Evolutionary conservation across 1,140 invertebrate genomes (phyloP), one percentile per base, ranked within the genome.

Genomic region (Telenomus remus): DNA sequence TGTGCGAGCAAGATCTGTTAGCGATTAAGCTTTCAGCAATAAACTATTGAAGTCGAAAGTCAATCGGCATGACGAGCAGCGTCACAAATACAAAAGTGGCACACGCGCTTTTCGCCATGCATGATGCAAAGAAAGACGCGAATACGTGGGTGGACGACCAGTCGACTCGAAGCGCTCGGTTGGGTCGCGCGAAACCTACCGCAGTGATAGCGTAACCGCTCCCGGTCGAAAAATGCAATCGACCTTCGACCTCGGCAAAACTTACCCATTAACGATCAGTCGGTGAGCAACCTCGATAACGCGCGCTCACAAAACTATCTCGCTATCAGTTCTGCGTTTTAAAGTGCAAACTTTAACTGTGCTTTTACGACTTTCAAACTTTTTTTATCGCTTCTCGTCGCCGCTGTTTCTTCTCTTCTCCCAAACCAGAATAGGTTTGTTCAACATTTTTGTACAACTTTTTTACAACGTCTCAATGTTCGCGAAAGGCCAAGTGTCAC

Each of bases 141-240:
- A 44, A 48, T 51, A 73, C 74, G 80, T 79, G 79, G 80, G 80
- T 79, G 80, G 79, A 79, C 60, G 65, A 55, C 66, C 76, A 81
- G 80, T 81, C 66, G 68, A 54, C 34, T 43, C 59, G 64, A 56
- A 44, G 70, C 66, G 71, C 57, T 76, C 78, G 69, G 53, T 66
- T 76, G 39, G 63, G 8, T 55, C 72, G 69, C 57, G 71, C 42
- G 69, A 65, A 69, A 44, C 39, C 16, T 33, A 19, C 14, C 60
- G 47, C 46, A 47, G 13, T 7, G 46, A 7, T 13, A 16, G 15
- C 12, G 12, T 15, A 43, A 50, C 43, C 48, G 48, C 14, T 14
- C 13, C 47, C 48, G 42, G 35, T 50, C 54, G 55, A 60, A 69
- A 68, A 69, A 69, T 60, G 65, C 55, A 12, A 53, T 34, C 49